Evolutionary conservation across 2,797 vertebrate genomes (phyloP), one percentile per base, ranked within the genome.

Genomic region (Argya squamiceps): DNA sequence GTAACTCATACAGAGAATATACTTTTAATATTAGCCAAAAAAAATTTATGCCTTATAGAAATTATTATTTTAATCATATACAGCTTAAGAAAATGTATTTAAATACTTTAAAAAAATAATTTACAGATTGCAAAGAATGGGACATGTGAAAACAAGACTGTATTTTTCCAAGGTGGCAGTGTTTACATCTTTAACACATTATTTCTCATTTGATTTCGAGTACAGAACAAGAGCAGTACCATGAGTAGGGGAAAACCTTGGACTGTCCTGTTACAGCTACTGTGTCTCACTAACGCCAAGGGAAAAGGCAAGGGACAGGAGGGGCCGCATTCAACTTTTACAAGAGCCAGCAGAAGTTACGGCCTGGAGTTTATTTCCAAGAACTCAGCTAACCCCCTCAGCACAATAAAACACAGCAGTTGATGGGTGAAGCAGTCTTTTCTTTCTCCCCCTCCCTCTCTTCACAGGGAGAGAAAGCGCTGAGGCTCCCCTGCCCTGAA

Each of bases 291-390:
- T 46, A 87, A 91, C 0, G 19, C 70, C 52, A 82, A 84, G 60
- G 46, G 37, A 86, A 75, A 69, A 32, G n/a, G 59, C 5, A 1
- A 62, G 64, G 84, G 81, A 59, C 76, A 55, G 80, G 64, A 92
- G 81, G 75, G 52, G 70, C 86, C 52, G 11, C 89, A 69, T 37
- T 50, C 67, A 83, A 60, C 29, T 70, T 64, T 43, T 37, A 94
- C 36, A 92, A 59, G 52, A 93, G 84, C 44, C 44, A 73, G 81
- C 43, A 96, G 30, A 91, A 77, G 47, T 92, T 96, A 89, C 4
- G 7, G 91, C 60, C 68, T 3, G 52, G 21, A 84, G 71, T 74
- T 94, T 78, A 95, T 92, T 92, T 95, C 67, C 88, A 93, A 88
- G 96, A 92, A 86, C 60, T 89, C 46, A 24, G 73, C 55, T 91